Evolutionary conservation across 2,113 vertebrate species (phyloP).

Genomic region (Lophius piscatorius): DNA sequence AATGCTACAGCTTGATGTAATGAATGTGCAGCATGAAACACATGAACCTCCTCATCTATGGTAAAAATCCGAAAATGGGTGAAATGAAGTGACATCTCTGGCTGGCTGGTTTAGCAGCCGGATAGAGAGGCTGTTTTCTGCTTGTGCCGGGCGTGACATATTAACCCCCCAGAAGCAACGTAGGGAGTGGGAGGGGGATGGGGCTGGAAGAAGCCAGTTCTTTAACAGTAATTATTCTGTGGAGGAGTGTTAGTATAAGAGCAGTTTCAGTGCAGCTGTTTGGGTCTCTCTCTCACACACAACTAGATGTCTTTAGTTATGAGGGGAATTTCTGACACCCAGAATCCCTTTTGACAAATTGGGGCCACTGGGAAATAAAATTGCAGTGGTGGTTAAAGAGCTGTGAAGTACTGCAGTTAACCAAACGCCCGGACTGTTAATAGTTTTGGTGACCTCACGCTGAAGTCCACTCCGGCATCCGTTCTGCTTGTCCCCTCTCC

Average conservation of each 20-base stretch:
- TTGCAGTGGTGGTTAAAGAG: constrained; percentile 47
- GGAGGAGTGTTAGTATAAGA: constrained; percentile 40
- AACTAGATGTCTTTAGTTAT: constrained; percentile 22
- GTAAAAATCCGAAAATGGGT: constrained; percentile 45
- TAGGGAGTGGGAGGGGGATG: constrained; percentile 32
- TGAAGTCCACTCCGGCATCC: constrained; percentile 38
- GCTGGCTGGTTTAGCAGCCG: constrained; percentile 66
- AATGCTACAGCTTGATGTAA: constrained; percentile 21
- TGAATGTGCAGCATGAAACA: constrained; percentile 20
- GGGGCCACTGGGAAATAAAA: constrained; percentile 68
- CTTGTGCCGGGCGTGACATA: constrained; percentile 67
- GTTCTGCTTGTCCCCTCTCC: constrained; percentile 20
- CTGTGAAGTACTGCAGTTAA: constrained; percentile 42
- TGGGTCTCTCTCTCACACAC: constrained; percentile 13
- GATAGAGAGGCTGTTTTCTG: constrained; percentile 68
- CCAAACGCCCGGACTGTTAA: constrained; percentile 42
- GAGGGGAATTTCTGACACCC: constrained; percentile 46
- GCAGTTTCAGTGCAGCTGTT: constrained; percentile 42
- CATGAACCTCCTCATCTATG: constrained; percentile 42
- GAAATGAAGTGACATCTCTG: constrained; percentile 58
- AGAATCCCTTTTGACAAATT: constrained; percentile 66
- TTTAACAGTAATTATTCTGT: constrained; percentile 60
- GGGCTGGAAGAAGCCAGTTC: constrained; percentile 20
- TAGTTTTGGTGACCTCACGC: constrained; percentile 41
- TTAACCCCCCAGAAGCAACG: constrained; percentile 51